Evolutionary conservation across 2,113 vertebrate genomes (phyloP).

Genomic region (Crocuta crocuta): DNA sequence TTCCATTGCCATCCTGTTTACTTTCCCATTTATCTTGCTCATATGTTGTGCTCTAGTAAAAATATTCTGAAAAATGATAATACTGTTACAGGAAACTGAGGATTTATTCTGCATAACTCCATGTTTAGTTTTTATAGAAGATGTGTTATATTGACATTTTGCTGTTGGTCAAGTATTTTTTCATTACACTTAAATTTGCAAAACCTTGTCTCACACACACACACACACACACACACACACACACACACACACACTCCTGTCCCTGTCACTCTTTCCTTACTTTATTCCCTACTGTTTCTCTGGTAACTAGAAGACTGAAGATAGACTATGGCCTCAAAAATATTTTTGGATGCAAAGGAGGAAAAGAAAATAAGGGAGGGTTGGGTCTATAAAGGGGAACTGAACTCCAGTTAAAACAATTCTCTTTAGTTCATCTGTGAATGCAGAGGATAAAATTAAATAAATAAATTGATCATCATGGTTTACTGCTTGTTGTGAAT

Average conservation of each 20-base stretch:
- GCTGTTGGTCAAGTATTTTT: background rate
- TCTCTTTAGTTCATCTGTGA: background rate
- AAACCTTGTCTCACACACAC: background rate
- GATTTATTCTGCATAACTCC: background rate
- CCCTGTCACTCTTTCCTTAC: background rate
- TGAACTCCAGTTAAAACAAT: background rate
- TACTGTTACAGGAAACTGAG: background rate
- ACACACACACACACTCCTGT: background rate
- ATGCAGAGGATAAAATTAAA: background rate
- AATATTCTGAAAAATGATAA: background rate
- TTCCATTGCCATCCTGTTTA: background rate
- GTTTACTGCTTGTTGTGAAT: background rate
- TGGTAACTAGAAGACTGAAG: background rate
- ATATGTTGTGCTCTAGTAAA: background rate
- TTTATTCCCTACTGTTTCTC: background rate
- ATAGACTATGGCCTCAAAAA: background rate
- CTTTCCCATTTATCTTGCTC: background rate
- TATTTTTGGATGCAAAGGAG: background rate
- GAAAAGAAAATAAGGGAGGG: background rate
- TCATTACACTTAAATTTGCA: background rate
- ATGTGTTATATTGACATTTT: background rate
- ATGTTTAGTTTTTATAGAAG: background rate
- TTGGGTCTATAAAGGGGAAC: background rate
- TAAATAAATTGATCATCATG: background rate
- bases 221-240: background rate